Percentiles rank a stretch among this genome's conserved stretches.
These are phyloP conservation scores for Epinotia demarniana DNA, from an alignment of 2,888 invertebrate genomes.

Conservation along the genomic window DNA sequence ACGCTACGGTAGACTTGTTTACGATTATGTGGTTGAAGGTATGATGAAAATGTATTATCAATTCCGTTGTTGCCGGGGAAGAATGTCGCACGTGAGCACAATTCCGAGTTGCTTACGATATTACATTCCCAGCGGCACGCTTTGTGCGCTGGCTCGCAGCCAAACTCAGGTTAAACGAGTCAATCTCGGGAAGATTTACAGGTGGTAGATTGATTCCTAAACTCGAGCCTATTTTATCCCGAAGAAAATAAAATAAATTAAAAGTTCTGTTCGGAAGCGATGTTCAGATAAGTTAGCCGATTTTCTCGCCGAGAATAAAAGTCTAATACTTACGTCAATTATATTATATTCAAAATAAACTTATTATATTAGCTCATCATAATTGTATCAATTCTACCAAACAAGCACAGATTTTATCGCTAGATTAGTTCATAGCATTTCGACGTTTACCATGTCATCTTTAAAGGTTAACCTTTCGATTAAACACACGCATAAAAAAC, in stretches of 20 bases:
- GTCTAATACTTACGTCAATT: background rate
- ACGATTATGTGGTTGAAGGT: background rate
- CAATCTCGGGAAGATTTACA: constrained; percentile 29
- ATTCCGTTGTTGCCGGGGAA: background rate
- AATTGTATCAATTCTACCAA: background rate
- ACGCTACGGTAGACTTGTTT: background rate
- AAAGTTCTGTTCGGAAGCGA: background rate
- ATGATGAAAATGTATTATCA: constrained; percentile 10
- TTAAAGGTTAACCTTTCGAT: background rate
- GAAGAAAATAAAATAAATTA: background rate
- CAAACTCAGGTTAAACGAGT: constrained; percentile 22
- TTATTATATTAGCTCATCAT: too few species aligned
- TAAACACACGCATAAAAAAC: background rate
- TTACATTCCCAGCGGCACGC: background rate
- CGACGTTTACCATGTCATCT: background rate
- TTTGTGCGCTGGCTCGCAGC: background rate
- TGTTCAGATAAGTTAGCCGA: background rate
- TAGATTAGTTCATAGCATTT: background rate
- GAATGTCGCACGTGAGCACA: background rate
- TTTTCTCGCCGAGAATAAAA: background rate
- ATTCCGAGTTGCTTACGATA: background rate
- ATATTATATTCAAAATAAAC: too few species aligned
- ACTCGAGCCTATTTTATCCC: background rate
- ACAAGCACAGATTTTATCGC: background rate
- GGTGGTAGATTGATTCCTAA: constrained; percentile 27